Evolutionary conservation across 1,140 invertebrate genomes (phyloP).

Genomic region (Piezodorus guildinii): DNA sequence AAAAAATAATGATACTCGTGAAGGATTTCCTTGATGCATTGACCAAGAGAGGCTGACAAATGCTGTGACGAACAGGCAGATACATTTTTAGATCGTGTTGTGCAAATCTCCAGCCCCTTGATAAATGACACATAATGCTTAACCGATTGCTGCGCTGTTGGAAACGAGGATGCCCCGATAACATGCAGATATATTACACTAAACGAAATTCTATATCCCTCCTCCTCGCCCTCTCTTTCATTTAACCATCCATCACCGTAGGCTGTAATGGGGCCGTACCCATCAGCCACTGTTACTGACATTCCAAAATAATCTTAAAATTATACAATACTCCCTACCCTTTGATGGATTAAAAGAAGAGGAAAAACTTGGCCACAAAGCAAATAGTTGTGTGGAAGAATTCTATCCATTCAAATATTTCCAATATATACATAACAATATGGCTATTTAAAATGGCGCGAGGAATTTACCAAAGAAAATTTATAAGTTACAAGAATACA

Average conservation of each 20-base stretch:
- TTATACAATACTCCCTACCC: not conserved
- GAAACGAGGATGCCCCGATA: constrained; percentile 14
- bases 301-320: constrained; percentile 7
- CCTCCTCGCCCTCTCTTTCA: constrained; percentile 1
- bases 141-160: constrained; percentile 18
- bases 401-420: too few species aligned
- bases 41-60: not conserved
- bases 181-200: constrained; percentile 22
- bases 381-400: too few species aligned
- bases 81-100: constrained; percentile 12
- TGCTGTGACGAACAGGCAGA: not conserved
- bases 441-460: too few species aligned
- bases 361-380: too few species aligned
- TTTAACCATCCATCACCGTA: constrained; percentile 20
- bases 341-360: too few species aligned
- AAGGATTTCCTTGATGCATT: too few species aligned
- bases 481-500: too few species aligned
- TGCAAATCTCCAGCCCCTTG: constrained; percentile 2
- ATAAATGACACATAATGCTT: constrained; percentile 22
- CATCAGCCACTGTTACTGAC: constrained; percentile 16
- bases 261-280: constrained; percentile 15
- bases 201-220: constrained; percentile 22
- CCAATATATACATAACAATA: too few species aligned
- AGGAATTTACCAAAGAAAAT: too few species aligned
- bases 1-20: too few species aligned